Percentiles rank a stretch among this genome's conserved stretches.
Conservation (phyloP, 2,113 vertebrate species). For the Callipepla californica region DNA sequence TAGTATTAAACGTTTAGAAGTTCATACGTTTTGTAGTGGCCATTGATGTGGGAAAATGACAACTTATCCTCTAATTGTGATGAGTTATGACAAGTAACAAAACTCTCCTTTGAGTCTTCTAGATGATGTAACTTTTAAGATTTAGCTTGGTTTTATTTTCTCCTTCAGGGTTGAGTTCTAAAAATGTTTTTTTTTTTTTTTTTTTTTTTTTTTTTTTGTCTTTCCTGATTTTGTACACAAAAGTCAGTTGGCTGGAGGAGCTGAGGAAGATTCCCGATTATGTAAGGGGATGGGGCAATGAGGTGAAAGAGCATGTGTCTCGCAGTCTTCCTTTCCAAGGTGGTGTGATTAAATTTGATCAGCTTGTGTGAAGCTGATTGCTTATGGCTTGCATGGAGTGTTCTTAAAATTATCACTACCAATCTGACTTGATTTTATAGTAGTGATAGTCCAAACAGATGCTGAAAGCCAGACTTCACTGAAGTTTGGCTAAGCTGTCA, state of each 20-base stretch:
- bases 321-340: conserved; percentile 81
- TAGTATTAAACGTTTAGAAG: background rate
- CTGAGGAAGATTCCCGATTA: conserved; percentile 85
- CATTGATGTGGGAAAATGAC: background rate
- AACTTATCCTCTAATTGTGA: background rate
- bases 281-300: conserved; percentile 83
- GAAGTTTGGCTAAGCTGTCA: conserved; percentile 10
- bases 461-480: conserved; percentile 32
- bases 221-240: conserved; percentile 69
- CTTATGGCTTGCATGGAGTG: conserved; percentile 67
- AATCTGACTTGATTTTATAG: background rate
- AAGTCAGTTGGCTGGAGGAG: conserved; percentile 86
- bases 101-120: background rate
- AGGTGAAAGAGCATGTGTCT: conserved; percentile 81
- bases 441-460: conserved; percentile 21
- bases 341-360: conserved; percentile 75
- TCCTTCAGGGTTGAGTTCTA: conserved; percentile 44
- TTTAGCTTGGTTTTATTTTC: background rate
- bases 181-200: background rate
- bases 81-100: background rate
- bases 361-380: conserved; percentile 73
- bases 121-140: background rate
- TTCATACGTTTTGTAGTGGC: background rate
- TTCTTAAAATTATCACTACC: conserved; percentile 28
- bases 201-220: background rate